Percentiles rank a stretch among this genome's conserved stretches.
Evolutionary conservation across 1,140 invertebrate species (phyloP).

Genomic region (Cepaea nemoralis): DNA sequence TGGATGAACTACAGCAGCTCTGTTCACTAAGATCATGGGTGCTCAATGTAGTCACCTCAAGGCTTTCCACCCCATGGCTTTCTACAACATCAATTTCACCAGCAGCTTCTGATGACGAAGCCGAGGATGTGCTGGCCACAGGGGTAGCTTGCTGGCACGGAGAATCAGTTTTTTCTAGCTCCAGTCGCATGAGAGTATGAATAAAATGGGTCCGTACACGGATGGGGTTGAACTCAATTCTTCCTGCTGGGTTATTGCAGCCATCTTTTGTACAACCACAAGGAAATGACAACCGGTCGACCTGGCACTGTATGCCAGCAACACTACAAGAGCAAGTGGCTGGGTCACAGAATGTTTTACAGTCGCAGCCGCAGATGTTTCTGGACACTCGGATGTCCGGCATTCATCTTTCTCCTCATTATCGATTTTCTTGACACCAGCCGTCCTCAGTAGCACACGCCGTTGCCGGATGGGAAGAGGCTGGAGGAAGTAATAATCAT

Average conservation of each 20-base stretch:
- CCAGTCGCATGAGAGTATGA: constrained; percentile 94
- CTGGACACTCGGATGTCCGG: constrained; percentile 89
- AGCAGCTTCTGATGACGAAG: background rate
- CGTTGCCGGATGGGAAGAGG: constrained; percentile 93
- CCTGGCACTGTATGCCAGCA: constrained; percentile 96
- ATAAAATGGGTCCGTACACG: constrained; percentile 97
- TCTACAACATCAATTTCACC: constrained; percentile 29
- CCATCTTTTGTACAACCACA: constrained; percentile 95
- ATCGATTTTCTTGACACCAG: constrained; percentile 95
- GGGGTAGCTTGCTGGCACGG: constrained; percentile 21
- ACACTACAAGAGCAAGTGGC: constrained; percentile 93
- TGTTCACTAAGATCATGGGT: background rate
- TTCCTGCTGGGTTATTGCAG: constrained; percentile 90
- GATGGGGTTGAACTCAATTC: constrained; percentile 96
- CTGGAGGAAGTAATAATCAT: constrained; percentile 91
- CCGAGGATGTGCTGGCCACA: background rate
- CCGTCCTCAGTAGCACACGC: constrained; percentile 85
- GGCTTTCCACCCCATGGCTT: constrained; percentile 4
- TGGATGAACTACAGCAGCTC: background rate
- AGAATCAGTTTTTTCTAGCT: constrained; percentile 86
- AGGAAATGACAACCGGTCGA: constrained; percentile 94
- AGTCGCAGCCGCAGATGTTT: constrained; percentile 92
- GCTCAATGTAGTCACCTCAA: background rate
- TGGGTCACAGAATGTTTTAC: constrained; percentile 93
- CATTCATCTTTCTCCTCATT: constrained; percentile 94